Evolutionary conservation across 2,888 invertebrate species (phyloP), one percentile per base, ranked within the genome.

Genomic region (Empis stercorea): DNA sequence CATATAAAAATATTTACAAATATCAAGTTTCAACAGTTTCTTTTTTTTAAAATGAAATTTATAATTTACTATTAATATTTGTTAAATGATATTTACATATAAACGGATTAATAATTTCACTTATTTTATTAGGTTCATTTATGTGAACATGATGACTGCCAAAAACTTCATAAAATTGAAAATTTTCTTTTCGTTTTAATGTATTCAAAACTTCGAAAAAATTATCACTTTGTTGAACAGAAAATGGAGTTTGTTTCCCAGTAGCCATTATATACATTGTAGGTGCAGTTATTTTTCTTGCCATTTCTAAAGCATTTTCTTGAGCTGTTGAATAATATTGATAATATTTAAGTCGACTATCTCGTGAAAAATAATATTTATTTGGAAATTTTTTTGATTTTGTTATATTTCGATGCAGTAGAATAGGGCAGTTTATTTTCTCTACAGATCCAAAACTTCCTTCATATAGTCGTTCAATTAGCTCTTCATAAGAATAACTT

Each of bases 401-500:
- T 54, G 73, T 73, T 6, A 74, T 63, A 30, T 79, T 81, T 44
- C 84, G 71, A 39, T 74, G 71, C 46, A 77, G 55, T 38, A 81
- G 60, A 59, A 76, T 68, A 42, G 72, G 70, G 38, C 76, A 75
- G 50, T 71, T 71, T 51, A 81, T 75, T 51, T 72, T 61, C 10
- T 71, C 63, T 0, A 83, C 71, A 1, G 80, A 80, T 54, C 76
- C 73, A 10, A 62, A 65, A 30, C 79, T 76, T 2, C 79, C 79
- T 7, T 59, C 52, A 54, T 74, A 72, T 61, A 80, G 73, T 52
- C 71, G 73, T 49, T 78, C 70, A n/a, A 75, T 71, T 1, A 79
- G 71, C 57, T 83, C 79, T 30, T 81, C 78, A 46, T 75, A 67
- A 1, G 74, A 65, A 54, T 84, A 83, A 44, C 72, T 65, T 1